Evolutionary conservation across 2,888 invertebrate genomes (phyloP).

Genomic region (Epinotia demarniana): DNA sequence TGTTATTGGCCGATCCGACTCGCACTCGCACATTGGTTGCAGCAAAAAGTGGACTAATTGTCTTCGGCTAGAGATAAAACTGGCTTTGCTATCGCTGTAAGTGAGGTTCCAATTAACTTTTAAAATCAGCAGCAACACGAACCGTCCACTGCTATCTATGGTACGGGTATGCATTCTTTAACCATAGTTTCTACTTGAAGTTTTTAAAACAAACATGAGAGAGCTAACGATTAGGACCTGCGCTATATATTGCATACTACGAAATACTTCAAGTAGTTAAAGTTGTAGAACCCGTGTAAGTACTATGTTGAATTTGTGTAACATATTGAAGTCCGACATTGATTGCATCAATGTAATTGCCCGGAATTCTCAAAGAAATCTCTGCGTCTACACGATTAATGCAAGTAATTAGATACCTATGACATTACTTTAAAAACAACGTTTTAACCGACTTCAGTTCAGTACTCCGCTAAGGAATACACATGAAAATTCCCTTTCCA

Average conservation of each 20-base stretch:
- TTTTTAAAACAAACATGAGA: conserved; percentile 22
- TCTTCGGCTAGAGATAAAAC: conserved; percentile 37
- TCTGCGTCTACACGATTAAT: background rate
- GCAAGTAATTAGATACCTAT: background rate
- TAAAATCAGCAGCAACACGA: conserved; percentile 25
- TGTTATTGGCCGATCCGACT: conserved; percentile 25
- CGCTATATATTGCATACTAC: background rate
- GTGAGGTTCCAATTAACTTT: conserved; percentile 41
- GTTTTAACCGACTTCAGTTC: too few relatives aligned
- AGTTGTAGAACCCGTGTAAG: background rate
- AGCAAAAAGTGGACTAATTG: conserved; percentile 41
- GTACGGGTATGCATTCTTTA: conserved; percentile 32
- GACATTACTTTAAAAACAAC: too few relatives aligned
- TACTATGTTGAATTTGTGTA: too few relatives aligned
- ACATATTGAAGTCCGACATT: background rate
- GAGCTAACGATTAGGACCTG: background rate
- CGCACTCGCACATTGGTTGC: conserved; percentile 23
- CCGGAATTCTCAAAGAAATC: background rate
- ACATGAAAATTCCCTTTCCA: too few relatives aligned
- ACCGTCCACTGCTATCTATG: conserved; percentile 11
- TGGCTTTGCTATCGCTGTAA: conserved; percentile 28
- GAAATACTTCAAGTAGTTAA: conserved; percentile 1
- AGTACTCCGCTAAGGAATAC: too few relatives aligned
- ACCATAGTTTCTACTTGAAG: conserved; percentile 23
- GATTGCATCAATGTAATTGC: background rate